Evolutionary conservation across 2,888 invertebrate genomes (phyloP).

Genomic region (Fragum whitleyi): DNA sequence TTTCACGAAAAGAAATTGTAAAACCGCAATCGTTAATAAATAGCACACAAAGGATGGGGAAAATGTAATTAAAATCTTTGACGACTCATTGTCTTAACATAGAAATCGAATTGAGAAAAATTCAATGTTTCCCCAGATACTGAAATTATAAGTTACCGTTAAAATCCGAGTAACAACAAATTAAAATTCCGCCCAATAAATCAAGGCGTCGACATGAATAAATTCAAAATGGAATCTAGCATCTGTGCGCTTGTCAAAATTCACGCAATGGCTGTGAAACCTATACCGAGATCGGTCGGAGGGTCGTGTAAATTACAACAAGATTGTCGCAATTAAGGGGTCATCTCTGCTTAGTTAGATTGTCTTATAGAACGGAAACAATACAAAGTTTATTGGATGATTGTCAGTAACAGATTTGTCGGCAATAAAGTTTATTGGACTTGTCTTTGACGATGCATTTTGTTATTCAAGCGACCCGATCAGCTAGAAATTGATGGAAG

Average conservation of each 20-base stretch:
- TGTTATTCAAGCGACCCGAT: not conserved
- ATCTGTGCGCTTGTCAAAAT: constrained; percentile 49
- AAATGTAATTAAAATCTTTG: not conserved
- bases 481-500: no score
- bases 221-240: constrained; percentile 35
- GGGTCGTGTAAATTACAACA: constrained; percentile 20
- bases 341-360: constrained; percentile 8
- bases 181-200: constrained; percentile 9
- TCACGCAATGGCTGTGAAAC: constrained; percentile 32
- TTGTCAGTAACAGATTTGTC: constrained; percentile 20
- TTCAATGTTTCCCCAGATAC: constrained; percentile 4
- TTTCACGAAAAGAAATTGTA: not conserved
- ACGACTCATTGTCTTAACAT: constrained; percentile 9
- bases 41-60: not conserved
- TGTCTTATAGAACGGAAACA: constrained; percentile 16
- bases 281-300: not conserved
- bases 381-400: constrained; percentile 5
- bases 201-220: not conserved
- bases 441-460: not conserved
- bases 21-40: not conserved
- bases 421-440: not conserved
- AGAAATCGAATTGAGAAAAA: not conserved
- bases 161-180: not conserved
- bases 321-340: constrained; percentile 1
- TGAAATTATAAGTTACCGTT: not conserved